Evolutionary conservation across 92 coral and sea anemone genomes (phyloP).

Genomic region (Virgularia gustaviana): DNA sequence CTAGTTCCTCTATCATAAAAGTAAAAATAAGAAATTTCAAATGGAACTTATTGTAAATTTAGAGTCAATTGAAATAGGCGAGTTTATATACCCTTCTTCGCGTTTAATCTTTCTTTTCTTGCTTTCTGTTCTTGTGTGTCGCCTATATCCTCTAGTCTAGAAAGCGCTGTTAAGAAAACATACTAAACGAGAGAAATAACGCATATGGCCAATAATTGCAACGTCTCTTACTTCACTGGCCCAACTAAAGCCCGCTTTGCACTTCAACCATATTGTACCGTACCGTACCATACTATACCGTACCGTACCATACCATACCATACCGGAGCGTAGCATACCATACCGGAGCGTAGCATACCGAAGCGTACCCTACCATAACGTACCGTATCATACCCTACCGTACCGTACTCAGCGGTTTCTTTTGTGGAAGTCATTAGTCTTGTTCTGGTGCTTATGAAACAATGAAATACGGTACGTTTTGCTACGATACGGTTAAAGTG

Average conservation of each 20-base stretch:
- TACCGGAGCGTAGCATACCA: background rate
- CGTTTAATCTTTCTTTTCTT: constrained; percentile 58
- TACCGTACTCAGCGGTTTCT: too few relatives aligned
- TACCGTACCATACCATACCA: background rate
- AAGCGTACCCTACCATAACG: background rate
- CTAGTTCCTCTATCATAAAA: constrained; percentile 49
- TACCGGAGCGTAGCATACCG: background rate
- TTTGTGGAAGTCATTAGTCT: too few relatives aligned
- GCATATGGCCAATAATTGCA: background rate
- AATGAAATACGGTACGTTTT: too few relatives aligned
- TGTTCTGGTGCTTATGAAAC: too few relatives aligned
- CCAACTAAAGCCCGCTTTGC: too few relatives aligned
- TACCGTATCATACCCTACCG: background rate
- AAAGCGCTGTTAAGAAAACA: too few relatives aligned
- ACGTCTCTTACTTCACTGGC: background rate
- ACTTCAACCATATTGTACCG: background rate
- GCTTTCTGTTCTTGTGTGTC: constrained; percentile 65
- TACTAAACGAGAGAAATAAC: constrained; percentile 7
- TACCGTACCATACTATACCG: background rate
- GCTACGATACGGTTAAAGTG: too few relatives aligned
- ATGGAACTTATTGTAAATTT: background rate
- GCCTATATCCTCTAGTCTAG: constrained; percentile 89
- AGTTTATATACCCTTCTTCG: constrained; percentile 59
- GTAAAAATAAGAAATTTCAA: background rate
- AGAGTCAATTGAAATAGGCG: background rate